Base-by-base conservation (phyloP, 2,113 vertebrate species). In the Mohoua ochrocephala region DNA sequence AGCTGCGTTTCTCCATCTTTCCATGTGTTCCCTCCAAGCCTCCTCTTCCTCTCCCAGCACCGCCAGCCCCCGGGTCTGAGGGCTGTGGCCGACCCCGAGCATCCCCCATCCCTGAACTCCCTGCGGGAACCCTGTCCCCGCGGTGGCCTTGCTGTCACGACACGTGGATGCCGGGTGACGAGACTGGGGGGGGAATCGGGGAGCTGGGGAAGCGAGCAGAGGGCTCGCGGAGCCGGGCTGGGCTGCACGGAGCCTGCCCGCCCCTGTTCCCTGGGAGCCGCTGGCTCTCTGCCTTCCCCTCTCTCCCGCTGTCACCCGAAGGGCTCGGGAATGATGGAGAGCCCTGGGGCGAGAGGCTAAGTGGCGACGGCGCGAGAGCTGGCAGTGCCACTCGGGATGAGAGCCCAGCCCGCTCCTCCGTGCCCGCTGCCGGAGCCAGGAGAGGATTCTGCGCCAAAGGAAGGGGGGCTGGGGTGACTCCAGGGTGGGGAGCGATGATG, bases 251-350 rank as follows among this genome's bases (percentile, higher is more conserved):
- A 91, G 42, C 68, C 74, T 28, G 44, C 78, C 65, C 5, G 3
- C 44, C 65, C 50, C 56, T 7, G 47, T 35, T 54, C 60, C 45
- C 68, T 0, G 30, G 30, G 65, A 82, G 75, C 80, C 31, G 49
- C 91, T 57, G 95, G 91, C 93, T 93, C 70, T 35, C 33, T 39
- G 91, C 91, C 91, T 65, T 65, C 37, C 37, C 70, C 65, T 86
- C 87, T 83, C 65, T 86, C 15, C 80, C 4, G 67, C 95, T 91
- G 88, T 95, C 95, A 91, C 93, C 93, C 87, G 27, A 39, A 91
- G 90, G 83, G 84, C 70, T 87, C 9, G 61, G 84, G 18, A 8
- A 67, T 93, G 91, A 93, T 89, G 93, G 93, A 96, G 84, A 75
- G 47, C 87, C 68, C 37, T 4, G 82, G 94, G 74, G 81, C 54